These are phyloP conservation scores for Synanthedon vespiformis DNA, from an alignment of 2,888 invertebrate genomes.

Conservation along the genomic window DNA sequence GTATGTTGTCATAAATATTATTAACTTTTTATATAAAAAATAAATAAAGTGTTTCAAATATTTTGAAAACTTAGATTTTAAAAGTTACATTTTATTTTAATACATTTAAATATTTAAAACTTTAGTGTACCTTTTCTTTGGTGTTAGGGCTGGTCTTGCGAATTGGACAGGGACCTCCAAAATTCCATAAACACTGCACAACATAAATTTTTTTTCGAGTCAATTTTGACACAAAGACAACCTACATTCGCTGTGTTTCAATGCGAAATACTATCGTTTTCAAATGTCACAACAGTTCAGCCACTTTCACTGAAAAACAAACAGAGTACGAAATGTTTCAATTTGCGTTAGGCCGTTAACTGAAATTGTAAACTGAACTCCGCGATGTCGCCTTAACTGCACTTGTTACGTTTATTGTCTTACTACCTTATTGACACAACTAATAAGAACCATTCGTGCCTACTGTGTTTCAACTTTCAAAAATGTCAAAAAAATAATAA, in stretches of 20 bases:
- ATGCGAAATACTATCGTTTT: slow-evolving; percentile 44
- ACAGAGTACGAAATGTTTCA: slow-evolving; percentile 29
- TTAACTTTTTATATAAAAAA: too few relatives aligned
- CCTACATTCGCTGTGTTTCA: slow-evolving; percentile 23
- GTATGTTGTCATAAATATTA: too few relatives aligned
- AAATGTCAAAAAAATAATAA: slow-evolving; percentile 5
- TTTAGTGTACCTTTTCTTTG: slow-evolving; percentile 53
- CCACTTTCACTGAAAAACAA: slow-evolving; percentile 52
- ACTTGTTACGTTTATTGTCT: slow-evolving; percentile 24
- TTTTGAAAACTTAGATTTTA: too few relatives aligned
- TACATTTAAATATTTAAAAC: slow-evolving; percentile 3
- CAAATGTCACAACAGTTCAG: slow-evolving; percentile 58
- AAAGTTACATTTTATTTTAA: too few relatives aligned
- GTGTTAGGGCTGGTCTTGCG: slow-evolving; percentile 26
- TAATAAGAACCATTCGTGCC: slow-evolving; percentile 7
- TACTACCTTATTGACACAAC: slow-evolving; percentile 7
- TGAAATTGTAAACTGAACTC: slow-evolving; percentile 51
- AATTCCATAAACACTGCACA: slow-evolving; percentile 62
- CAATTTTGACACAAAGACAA: slow-evolving; percentile 24
- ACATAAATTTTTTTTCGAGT: slow-evolving; percentile 23
- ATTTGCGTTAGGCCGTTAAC: slow-evolving; percentile 41
- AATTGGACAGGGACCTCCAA: slow-evolving; percentile 21
- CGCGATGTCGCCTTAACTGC: slow-evolving; percentile 20
- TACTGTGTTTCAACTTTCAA: slow-evolving; percentile 2
- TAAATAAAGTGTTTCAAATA: too few relatives aligned